phyloP scores from a whole-genome alignment of 2,797 vertebrate species.

The Premnoplex brunnescens region DNA sequence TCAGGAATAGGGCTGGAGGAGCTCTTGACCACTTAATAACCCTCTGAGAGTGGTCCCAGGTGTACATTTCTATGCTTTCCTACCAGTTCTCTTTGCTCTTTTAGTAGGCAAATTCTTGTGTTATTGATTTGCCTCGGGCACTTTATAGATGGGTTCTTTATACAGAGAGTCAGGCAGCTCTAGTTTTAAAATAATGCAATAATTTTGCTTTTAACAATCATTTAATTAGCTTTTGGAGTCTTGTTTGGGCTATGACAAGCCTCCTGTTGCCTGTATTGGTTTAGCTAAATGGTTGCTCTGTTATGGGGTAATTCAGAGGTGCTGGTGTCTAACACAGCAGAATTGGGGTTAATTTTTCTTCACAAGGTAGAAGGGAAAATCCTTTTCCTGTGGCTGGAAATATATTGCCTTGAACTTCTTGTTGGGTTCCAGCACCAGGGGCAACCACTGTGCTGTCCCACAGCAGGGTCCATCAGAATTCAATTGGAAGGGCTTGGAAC shows the following conservation, averaged over 20 bases:
- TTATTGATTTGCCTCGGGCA: slow-evolving; percentile 27
- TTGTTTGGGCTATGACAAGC: slow-evolving; percentile 36
- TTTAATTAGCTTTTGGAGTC: slow-evolving; percentile 46
- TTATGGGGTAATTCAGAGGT: background rate
- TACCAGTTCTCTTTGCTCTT: background rate
- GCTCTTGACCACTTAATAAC: background rate
- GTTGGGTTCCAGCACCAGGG: background rate
- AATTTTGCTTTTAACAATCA: background rate
- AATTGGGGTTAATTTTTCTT: background rate
- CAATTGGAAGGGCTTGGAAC: background rate
- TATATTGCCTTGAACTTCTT: fast-evolving
- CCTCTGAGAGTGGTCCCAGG: background rate
- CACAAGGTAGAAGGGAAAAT: background rate
- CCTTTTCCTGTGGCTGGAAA: background rate
- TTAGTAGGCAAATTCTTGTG: background rate
- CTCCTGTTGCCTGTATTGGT: background rate
- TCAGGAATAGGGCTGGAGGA: background rate
- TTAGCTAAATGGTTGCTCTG: slow-evolving; percentile 15
- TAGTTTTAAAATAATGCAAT: slow-evolving; percentile 21
- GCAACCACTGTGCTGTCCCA: too few relatives aligned
- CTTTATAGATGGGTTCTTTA: background rate
- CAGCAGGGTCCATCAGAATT: background rate
- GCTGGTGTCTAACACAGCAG: background rate
- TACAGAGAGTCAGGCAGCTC: background rate
- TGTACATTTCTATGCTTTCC: background rate